A percentile compares a stretch with the other conserved stretches of the same genome.
These are phyloP conservation scores for Homarus gammarus DNA, from an alignment of 2,888 invertebrate species.

Conservation along the genomic window DNA sequence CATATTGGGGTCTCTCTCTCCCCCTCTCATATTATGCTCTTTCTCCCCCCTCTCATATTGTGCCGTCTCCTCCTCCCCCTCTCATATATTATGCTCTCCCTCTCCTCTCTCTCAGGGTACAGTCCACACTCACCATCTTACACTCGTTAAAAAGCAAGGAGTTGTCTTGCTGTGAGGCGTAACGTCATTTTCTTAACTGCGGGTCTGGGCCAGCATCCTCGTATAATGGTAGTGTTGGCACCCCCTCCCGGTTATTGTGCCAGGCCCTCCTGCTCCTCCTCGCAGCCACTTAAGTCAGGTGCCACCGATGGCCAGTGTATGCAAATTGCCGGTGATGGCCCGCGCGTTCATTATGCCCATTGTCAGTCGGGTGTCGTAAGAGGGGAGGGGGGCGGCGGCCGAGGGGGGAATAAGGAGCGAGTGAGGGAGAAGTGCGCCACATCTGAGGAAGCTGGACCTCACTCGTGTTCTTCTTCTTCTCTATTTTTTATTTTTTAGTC, in stretches of 20 bases:
- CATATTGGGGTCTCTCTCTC: background rate
- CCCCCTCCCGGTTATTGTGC: slow-evolving; percentile 15
- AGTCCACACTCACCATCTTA: background rate
- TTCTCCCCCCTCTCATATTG: background rate
- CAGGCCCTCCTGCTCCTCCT: slow-evolving; percentile 45
- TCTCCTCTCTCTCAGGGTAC: background rate
- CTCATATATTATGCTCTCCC: background rate
- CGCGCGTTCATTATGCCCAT: slow-evolving; percentile 69
- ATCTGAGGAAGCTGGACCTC: background rate
- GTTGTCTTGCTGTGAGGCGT: background rate
- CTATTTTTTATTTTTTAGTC: background rate
- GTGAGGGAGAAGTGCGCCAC: background rate
- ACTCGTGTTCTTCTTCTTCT: background rate
- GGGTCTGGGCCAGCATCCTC: background rate
- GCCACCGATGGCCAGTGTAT: slow-evolving; percentile 69
- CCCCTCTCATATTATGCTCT: background rate
- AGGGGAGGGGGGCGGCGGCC: slow-evolving; percentile 20
- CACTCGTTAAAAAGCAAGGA: background rate
- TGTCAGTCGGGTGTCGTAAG: slow-evolving; percentile 59
- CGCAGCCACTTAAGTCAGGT: slow-evolving; percentile 70
- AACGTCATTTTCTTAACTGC: background rate
- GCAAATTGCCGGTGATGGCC: slow-evolving; percentile 68
- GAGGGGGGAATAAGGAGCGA: slow-evolving; percentile 23
- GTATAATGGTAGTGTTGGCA: background rate
- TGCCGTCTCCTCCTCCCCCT: too few species aligned